These are phyloP conservation scores for Pandemis heparana DNA, from an alignment of 2,888 invertebrate species.

Conservation along the genomic window DNA sequence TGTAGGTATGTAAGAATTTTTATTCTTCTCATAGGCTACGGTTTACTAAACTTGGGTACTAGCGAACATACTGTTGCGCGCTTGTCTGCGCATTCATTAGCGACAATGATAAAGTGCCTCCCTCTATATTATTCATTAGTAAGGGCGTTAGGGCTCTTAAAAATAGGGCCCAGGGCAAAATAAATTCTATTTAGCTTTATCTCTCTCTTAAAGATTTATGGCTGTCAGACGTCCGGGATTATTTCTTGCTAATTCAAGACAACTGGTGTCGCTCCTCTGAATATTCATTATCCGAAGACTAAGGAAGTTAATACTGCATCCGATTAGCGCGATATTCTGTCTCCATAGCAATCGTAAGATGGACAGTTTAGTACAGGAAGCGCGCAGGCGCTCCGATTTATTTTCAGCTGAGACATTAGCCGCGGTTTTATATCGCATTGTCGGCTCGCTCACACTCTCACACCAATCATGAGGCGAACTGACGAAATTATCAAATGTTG, in stretches of 20 bases:
- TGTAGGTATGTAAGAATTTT: not conserved
- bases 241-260: slow-evolving; percentile 74
- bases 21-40: not conserved
- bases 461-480: not conserved
- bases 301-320: slow-evolving; percentile 63
- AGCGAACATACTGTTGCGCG: not conserved
- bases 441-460: slow-evolving; percentile 19
- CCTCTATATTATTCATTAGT: slow-evolving; percentile 23
- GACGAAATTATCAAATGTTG: slow-evolving; percentile 8
- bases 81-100: slow-evolving; percentile 28
- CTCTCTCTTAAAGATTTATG: slow-evolving; percentile 64
- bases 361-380: slow-evolving; percentile 50
- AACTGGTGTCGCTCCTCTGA: slow-evolving; percentile 70
- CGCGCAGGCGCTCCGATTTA: slow-evolving; percentile 57
- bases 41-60: not conserved
- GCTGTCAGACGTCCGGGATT: slow-evolving; percentile 63
- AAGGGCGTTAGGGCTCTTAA: slow-evolving; percentile 26
- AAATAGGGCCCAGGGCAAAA: slow-evolving; percentile 36
- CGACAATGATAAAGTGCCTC: slow-evolving; percentile 24
- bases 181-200: slow-evolving; percentile 45
- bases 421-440: slow-evolving; percentile 53
- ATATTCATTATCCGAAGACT: slow-evolving; percentile 71
- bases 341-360: slow-evolving; percentile 34
- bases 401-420: slow-evolving; percentile 60
- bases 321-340: slow-evolving; percentile 62